Conservation (phyloP, 2,888 invertebrate species). For the Zhuqinia jingwanae region DNA sequence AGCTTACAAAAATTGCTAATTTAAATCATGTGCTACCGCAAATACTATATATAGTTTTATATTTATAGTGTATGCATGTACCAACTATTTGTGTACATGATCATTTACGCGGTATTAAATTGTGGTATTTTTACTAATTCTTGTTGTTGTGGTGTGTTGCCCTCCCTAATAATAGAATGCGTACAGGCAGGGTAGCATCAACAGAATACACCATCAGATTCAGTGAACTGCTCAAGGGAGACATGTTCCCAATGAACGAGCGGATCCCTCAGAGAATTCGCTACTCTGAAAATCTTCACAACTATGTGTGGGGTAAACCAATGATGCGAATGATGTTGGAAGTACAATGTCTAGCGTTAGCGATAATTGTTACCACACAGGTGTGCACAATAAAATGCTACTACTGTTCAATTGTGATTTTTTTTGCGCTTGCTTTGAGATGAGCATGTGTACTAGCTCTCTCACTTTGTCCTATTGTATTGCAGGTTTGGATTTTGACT, state of each 20-base stretch:
- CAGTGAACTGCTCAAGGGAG: neutral
- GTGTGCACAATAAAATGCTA: neutral
- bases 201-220: neutral
- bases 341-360: constrained; percentile 57
- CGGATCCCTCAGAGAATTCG: constrained; percentile 19
- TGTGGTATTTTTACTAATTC: too few relatives aligned
- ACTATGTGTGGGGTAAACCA: constrained; percentile 60
- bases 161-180: too few relatives aligned
- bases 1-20: too few relatives aligned
- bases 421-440: neutral
- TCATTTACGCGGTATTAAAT: too few relatives aligned
- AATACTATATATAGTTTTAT: too few relatives aligned
- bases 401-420: neutral
- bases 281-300: constrained; percentile 33
- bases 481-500: constrained; percentile 52
- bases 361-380: constrained; percentile 55
- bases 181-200: too few relatives aligned
- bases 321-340: constrained; percentile 62
- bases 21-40: too few relatives aligned
- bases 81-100: too few relatives aligned
- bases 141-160: too few relatives aligned
- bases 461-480: neutral
- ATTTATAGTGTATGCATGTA: too few relatives aligned
- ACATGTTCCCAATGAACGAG: constrained; percentile 10
- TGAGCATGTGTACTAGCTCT: neutral